Conservation (phyloP, 2,888 invertebrate genomes). For the Chalcosyrphus nemorum region DNA sequence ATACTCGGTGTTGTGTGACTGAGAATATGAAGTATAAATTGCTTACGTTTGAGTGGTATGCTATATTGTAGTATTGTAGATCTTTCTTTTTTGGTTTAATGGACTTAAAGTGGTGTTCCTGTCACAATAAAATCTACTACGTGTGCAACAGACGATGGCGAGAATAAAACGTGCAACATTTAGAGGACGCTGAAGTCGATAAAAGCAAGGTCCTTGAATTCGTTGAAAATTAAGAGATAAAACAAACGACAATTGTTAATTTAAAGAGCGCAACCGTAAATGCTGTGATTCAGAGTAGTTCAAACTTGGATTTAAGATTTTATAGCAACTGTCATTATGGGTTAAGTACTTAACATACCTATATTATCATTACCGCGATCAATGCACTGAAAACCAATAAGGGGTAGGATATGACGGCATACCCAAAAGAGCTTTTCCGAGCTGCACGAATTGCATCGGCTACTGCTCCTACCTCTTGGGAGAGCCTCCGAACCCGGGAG, state of each 20-base stretch:
- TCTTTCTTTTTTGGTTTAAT: conserved; percentile 56
- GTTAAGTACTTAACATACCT: not conserved
- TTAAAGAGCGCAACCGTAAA: conserved; percentile 34
- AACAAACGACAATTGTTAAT: conserved; percentile 45
- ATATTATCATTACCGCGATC: too few relatives aligned
- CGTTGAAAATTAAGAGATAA: conserved; percentile 62
- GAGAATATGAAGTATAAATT: conserved; percentile 64
- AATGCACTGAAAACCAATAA: too few relatives aligned
- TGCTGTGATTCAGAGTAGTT: conserved; percentile 21
- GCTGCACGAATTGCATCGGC: too few relatives aligned
- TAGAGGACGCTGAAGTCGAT: conserved; percentile 35
- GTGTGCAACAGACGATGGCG: conserved; percentile 66
- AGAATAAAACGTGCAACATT: conserved; percentile 65
- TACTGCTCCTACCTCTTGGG: too few relatives aligned
- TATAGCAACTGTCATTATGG: conserved; percentile 5
- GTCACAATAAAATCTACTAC: conserved; percentile 70
- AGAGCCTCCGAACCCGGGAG: too few relatives aligned
- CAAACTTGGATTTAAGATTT: conserved; percentile 12
- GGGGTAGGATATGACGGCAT: too few relatives aligned
- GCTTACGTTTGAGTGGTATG: conserved; percentile 57
- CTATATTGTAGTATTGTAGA: not conserved
- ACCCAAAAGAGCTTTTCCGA: too few relatives aligned
- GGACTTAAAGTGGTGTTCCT: conserved; percentile 69
- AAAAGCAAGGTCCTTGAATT: conserved; percentile 38
- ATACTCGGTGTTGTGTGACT: conserved; percentile 34